phyloP scores from a whole-genome alignment of 1,140 invertebrate species.

The Condylostylus longicornis region DNA sequence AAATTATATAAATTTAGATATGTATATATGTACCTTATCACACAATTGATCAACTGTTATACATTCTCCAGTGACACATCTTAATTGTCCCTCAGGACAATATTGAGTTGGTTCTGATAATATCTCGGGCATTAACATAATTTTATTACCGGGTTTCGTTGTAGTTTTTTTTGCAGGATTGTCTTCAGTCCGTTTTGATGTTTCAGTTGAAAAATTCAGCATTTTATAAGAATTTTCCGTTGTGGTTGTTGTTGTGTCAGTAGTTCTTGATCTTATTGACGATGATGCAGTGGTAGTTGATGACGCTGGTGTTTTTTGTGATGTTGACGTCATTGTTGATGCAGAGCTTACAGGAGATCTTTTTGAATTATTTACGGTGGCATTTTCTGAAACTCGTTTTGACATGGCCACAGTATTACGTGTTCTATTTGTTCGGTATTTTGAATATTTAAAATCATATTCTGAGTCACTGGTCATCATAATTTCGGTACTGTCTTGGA shows the following conservation, averaged over 20 bases:
- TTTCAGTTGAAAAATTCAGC: constrained; percentile 1
- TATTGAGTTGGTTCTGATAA: constrained; percentile 29
- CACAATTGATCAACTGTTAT: constrained; percentile 45
- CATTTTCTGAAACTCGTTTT: background rate
- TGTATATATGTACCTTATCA: constrained; percentile 32
- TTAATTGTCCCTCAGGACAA: constrained; percentile 39
- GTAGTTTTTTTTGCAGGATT: background rate
- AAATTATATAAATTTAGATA: background rate
- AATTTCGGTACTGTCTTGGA: constrained; percentile 33
- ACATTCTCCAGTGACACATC: constrained; percentile 45
- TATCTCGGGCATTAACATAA: background rate
- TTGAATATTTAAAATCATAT: constrained; percentile 32
- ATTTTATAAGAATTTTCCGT: constrained; percentile 1
- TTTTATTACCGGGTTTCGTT: background rate
- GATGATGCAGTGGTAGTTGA: constrained; percentile 13
- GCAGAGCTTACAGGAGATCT: constrained; percentile 10
- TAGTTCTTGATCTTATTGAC: constrained; percentile 7
- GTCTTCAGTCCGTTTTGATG: background rate
- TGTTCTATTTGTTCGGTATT: constrained; percentile 16
- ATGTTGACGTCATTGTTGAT: constrained; percentile 15
- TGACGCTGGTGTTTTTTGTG: constrained; percentile 19
- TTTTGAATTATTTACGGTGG: constrained; percentile 11
- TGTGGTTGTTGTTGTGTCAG: background rate
- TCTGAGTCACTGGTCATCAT: constrained; percentile 35
- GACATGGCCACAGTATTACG: no score